Evolutionary conservation across 2,797 vertebrate genomes (phyloP).

Genomic region (Sciurus carolinensis): DNA sequence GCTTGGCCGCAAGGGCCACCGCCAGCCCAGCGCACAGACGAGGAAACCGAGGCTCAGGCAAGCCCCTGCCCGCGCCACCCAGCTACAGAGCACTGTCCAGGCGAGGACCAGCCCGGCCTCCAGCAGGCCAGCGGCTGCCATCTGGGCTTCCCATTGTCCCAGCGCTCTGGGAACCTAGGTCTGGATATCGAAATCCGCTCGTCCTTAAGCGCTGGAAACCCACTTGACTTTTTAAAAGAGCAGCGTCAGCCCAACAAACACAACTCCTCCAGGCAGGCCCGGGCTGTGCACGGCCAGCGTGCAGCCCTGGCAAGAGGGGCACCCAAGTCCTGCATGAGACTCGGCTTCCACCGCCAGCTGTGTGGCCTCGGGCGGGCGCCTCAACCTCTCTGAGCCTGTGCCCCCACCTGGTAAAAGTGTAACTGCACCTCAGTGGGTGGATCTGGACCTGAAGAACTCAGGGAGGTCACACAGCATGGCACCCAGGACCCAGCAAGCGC

Average conservation of each 20-base stretch:
- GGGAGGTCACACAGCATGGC: background rate
- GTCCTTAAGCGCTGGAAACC: background rate
- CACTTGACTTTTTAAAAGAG: background rate
- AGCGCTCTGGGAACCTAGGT: background rate
- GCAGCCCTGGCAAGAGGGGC: background rate
- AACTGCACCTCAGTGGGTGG: background rate
- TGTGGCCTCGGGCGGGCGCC: background rate
- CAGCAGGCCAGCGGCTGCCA: fast-evolving
- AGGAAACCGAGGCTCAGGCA: background rate
- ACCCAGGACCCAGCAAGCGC: too few species aligned
- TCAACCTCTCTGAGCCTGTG: background rate
- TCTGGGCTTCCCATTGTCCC: fast-evolving
- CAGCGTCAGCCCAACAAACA: background rate
- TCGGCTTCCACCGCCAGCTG: background rate
- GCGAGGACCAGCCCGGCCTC: background rate
- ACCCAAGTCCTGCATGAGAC: background rate
- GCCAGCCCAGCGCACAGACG: background rate
- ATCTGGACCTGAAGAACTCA: background rate
- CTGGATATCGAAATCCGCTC: background rate
- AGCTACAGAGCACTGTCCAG: fast-evolving
- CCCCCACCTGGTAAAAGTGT: background rate
- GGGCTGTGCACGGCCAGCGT: background rate
- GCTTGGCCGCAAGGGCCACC: too few species aligned
- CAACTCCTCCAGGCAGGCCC: too few species aligned
- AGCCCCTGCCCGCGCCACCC: background rate